These are phyloP conservation scores for Rosalia funebris DNA, from an alignment of 2,888 invertebrate genomes.

Conservation along the genomic window DNA sequence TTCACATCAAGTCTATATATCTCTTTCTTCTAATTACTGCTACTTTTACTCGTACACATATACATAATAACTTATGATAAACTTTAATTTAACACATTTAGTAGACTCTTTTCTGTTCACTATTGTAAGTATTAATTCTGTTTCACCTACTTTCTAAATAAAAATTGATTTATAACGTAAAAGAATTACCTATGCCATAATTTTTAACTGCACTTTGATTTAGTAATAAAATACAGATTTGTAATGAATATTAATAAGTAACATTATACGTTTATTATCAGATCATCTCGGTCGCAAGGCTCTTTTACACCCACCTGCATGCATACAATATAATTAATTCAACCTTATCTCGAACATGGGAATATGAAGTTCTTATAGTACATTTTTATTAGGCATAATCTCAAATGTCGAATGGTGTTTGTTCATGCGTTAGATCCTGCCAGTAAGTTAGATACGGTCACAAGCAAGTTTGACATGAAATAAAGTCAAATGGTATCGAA, in stretches of 20 bases:
- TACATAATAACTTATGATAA: too few relatives aligned
- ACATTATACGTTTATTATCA: slow-evolving; percentile 3
- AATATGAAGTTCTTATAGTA: slow-evolving; percentile 19
- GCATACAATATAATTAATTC: slow-evolving; percentile 10
- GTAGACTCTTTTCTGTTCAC: too few relatives aligned
- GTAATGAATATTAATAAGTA: slow-evolving; percentile 1
- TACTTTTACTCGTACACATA: too few relatives aligned
- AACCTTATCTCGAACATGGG: slow-evolving; percentile 15
- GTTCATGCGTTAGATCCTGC: slow-evolving; percentile 27
- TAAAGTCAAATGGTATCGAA: slow-evolving; percentile 25
- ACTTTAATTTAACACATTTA: too few relatives aligned
- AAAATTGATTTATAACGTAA: too few relatives aligned
- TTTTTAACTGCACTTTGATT: too few relatives aligned
- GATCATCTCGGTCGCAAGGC: background rate
- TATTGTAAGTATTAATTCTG: too few relatives aligned
- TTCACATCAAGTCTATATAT: too few relatives aligned
- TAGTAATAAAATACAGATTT: too few relatives aligned
- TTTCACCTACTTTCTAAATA: too few relatives aligned
- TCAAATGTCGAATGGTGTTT: slow-evolving; percentile 17
- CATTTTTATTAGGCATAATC: slow-evolving; percentile 25
- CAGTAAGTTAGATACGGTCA: slow-evolving; percentile 27
- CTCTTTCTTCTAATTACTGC: too few relatives aligned
- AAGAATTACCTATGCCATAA: too few relatives aligned
- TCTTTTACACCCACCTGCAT: background rate
- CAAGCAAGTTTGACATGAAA: slow-evolving; percentile 31